Evolutionary conservation across 2,797 vertebrate genomes (phyloP).

Genomic region (Novumbra hubbsi): DNA sequence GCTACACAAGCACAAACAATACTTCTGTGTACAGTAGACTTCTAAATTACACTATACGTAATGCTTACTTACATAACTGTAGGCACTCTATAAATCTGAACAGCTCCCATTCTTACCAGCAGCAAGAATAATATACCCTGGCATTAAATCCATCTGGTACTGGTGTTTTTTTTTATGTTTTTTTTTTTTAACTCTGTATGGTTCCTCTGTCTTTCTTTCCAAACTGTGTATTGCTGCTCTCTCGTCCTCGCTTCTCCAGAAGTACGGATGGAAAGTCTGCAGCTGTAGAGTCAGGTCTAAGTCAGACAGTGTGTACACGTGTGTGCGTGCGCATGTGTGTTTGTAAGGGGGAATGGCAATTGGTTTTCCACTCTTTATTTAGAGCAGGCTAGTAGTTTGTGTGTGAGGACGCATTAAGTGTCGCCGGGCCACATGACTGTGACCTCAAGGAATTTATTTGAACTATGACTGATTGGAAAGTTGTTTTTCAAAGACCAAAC

Average conservation of each 20-base stretch:
- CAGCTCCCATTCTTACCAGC: neutral
- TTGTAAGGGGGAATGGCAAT: neutral
- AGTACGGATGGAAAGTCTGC: neutral
- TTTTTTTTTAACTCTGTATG: neutral
- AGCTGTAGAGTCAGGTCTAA: neutral
- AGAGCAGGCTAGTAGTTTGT: neutral
- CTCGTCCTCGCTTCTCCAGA: neutral
- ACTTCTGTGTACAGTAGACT: neutral
- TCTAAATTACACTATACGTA: neutral
- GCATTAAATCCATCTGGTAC: neutral
- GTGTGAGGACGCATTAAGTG: neutral
- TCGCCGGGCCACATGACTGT: neutral
- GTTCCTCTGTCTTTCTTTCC: neutral
- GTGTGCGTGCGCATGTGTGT: constrained; percentile 7
- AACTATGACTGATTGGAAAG: constrained; percentile 4
- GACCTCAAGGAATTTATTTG: neutral
- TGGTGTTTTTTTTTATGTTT: neutral
- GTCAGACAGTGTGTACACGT: neutral
- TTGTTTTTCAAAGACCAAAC: neutral
- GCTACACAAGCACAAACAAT: neutral
- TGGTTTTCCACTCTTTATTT: neutral
- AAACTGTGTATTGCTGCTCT: neutral
- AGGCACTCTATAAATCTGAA: neutral
- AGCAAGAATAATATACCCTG: neutral
- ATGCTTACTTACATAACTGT: neutral